Evolutionary conservation across 2,888 invertebrate genomes (phyloP).

Genomic region (Trissolcus brochymenae): DNA sequence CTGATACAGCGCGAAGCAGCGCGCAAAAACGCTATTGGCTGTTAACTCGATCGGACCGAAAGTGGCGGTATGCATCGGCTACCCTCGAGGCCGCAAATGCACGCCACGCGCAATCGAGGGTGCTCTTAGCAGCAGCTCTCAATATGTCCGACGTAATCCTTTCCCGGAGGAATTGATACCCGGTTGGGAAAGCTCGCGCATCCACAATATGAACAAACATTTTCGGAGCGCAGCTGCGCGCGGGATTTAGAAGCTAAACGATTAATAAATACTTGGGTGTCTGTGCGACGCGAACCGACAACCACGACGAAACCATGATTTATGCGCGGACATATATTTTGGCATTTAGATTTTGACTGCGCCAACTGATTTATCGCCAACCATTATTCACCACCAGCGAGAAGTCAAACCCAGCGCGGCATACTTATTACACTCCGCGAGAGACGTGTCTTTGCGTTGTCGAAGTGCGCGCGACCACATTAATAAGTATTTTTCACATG

Average conservation of each 20-base stretch:
- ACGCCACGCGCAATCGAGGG: conserved; percentile 54
- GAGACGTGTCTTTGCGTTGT: conserved; percentile 29
- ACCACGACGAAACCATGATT: conserved; percentile 62
- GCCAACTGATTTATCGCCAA: conserved; percentile 61
- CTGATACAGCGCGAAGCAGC: conserved; percentile 1
- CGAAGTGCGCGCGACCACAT: conserved; percentile 14
- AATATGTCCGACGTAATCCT: conserved; percentile 72
- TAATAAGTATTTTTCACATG: conserved; percentile 41
- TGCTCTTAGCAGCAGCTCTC: conserved; percentile 67
- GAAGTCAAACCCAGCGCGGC: conserved; percentile 24
- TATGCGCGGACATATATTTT: conserved; percentile 64
- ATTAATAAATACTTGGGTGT: conserved; percentile 70
- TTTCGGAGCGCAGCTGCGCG: conserved; percentile 71
- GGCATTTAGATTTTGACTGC: conserved; percentile 64
- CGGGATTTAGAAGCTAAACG: conserved; percentile 73
- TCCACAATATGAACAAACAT: conserved; percentile 68
- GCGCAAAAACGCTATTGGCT: conserved; percentile 21
- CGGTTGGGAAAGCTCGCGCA: conserved; percentile 60
- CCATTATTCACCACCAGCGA: conserved; percentile 51
- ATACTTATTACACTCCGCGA: conserved; percentile 40
- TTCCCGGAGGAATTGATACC: conserved; percentile 65
- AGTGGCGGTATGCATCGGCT: conserved; percentile 40
- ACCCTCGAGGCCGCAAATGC: conserved; percentile 35
- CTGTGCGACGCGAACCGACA: conserved; percentile 56
- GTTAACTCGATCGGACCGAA: conserved; percentile 37